phyloP scores from a whole-genome alignment of 2,888 invertebrate genomes.

The Ichneumoninae sp. region DNA sequence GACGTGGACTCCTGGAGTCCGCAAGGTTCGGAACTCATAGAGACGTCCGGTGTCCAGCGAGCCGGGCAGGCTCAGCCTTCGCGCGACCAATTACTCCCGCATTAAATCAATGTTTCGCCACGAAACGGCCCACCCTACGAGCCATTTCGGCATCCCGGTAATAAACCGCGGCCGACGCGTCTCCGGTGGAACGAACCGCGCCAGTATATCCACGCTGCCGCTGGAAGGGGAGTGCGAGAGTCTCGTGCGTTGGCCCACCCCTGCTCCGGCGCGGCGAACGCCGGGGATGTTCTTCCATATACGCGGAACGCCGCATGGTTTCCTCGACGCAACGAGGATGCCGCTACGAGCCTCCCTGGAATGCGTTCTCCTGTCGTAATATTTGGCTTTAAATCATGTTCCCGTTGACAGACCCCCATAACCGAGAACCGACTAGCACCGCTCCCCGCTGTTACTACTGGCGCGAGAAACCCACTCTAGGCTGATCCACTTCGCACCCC shows the following conservation, averaged over 20 bases:
- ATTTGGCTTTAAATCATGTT: constrained; percentile 84
- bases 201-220: constrained; percentile 16
- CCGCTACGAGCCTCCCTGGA: constrained; percentile 75
- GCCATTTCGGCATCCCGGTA: constrained; percentile 78
- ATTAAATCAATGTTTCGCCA: constrained; percentile 84
- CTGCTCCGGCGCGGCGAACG: constrained; percentile 37
- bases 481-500: constrained; percentile 57
- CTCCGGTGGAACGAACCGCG: constrained; percentile 73
- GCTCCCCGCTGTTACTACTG: constrained; percentile 44
- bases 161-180: constrained; percentile 82
- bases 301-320: constrained; percentile 47
- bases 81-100: constrained; percentile 83
- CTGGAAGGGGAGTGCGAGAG: constrained; percentile 26
- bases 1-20: no score
- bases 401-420: constrained; percentile 79
- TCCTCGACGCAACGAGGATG: constrained; percentile 25
- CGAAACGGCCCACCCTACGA: constrained; percentile 67
- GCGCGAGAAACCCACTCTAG: constrained; percentile 31
- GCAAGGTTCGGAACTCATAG: constrained; percentile 76
- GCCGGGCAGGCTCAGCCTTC: constrained; percentile 26
- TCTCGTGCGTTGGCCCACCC: constrained; percentile 59
- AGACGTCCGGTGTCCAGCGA: constrained; percentile 76
- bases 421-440: constrained; percentile 68
- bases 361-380: constrained; percentile 83
- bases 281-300: constrained; percentile 45